These are phyloP conservation scores for Trematomus bernacchii DNA, from an alignment of 2,797 vertebrate genomes.

Conservation along the genomic window DNA sequence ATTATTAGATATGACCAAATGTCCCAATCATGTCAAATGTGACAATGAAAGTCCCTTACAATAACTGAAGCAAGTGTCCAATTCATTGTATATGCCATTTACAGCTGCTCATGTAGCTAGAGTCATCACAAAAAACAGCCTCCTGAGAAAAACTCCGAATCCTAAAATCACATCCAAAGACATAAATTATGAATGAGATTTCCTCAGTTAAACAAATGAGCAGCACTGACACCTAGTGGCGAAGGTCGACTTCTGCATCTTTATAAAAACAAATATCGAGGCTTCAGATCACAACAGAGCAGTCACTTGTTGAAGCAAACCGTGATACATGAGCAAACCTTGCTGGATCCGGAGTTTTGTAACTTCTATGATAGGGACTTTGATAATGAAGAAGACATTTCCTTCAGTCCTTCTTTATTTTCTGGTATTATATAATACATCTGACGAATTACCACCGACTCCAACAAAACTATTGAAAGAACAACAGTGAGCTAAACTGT, in stretches of 20 bases:
- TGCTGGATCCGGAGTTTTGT: no score
- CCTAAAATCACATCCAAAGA: not conserved
- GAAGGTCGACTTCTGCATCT: not conserved
- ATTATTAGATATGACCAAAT: not conserved
- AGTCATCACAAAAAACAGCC: constrained; percentile 5
- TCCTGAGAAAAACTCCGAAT: not conserved
- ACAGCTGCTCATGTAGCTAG: not conserved
- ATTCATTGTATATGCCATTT: not conserved
- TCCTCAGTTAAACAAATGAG: constrained; percentile 11
- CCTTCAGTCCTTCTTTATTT: not conserved
- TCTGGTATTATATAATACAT: not conserved
- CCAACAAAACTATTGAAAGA: not conserved
- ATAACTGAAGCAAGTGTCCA: not conserved
- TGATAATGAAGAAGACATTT: no score
- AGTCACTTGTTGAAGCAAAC: not conserved
- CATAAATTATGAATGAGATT: not conserved
- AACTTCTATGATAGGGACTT: no score
- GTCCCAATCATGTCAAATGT: not conserved
- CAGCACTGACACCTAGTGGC: constrained; percentile 59
- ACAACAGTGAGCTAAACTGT: not conserved
- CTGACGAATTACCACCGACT: not conserved
- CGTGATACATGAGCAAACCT: not conserved
- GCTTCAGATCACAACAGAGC: not conserved
- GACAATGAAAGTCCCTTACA: not conserved
- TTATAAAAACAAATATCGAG: not conserved